A percentile compares a stretch with the other conserved stretches of the same genome.
Conservation (phyloP, 2,888 invertebrate genomes). For the Hartigia nigra region DNA sequence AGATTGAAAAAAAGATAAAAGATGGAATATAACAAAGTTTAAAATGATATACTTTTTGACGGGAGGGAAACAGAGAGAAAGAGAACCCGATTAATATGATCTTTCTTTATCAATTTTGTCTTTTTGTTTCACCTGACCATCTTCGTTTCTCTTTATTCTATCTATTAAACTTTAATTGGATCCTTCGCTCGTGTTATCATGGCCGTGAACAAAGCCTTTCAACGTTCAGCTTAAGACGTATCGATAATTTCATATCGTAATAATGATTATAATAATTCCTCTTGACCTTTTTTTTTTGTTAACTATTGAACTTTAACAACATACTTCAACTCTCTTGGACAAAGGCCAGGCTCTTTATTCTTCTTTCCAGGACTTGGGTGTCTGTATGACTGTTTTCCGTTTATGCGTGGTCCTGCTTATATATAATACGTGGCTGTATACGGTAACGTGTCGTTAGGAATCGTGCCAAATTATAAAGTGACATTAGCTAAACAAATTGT, state of each 20-base stretch:
- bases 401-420: neutral
- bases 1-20: slow-evolving; percentile 3
- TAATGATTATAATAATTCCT: slow-evolving; percentile 26
- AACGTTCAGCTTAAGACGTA: neutral
- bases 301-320: slow-evolving; percentile 49
- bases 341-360: slow-evolving; percentile 16
- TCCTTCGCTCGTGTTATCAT: neutral
- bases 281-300: slow-evolving; percentile 10
- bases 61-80: neutral
- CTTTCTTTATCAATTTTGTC: neutral
- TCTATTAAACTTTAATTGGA: neutral
- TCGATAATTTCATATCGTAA: slow-evolving; percentile 8
- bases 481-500: neutral
- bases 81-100: neutral
- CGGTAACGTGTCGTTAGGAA: neutral
- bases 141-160: neutral
- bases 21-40: neutral
- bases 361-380: neutral
- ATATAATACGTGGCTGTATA: neutral
- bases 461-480: neutral
- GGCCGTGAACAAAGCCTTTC: neutral
- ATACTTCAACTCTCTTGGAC: slow-evolving; percentile 40
- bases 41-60: neutral
- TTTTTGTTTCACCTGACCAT: neutral
- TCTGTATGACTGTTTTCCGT: neutral